Evolutionary conservation across 1,140 invertebrate genomes (phyloP).

Genomic region (Potamilus streckersoni): DNA sequence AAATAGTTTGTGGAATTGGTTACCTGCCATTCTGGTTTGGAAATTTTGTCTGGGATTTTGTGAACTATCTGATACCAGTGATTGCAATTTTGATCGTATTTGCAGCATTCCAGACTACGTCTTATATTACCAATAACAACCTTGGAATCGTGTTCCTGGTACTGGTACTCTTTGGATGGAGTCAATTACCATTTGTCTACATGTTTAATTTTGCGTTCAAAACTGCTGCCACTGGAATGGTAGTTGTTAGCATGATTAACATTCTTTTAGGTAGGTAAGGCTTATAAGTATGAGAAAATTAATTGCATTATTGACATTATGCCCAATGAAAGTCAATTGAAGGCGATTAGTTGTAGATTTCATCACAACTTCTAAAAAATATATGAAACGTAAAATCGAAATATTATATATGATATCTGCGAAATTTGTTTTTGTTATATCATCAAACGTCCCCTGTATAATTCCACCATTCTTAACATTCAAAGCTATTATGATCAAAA

Average conservation of each 20-base stretch:
- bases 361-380: background rate
- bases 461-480: no score
- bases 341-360: background rate
- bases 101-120: constrained; percentile 29
- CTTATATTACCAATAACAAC: constrained; percentile 19
- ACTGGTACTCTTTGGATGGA: constrained; percentile 30
- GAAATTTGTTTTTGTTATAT: background rate
- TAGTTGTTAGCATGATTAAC: constrained; percentile 30
- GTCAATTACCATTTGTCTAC: constrained; percentile 33
- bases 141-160: constrained; percentile 31
- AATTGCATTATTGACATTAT: background rate
- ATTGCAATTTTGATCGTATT: constrained; percentile 40
- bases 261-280: constrained; percentile 25
- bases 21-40: constrained; percentile 39
- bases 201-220: constrained; percentile 31
- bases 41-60: constrained; percentile 44
- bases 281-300: background rate
- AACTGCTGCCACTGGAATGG: constrained; percentile 32
- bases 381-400: background rate
- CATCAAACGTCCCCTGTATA: no score
- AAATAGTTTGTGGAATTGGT: constrained; percentile 43
- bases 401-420: background rate
- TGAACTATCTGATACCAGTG: constrained; percentile 44
- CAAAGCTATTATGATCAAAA: no score
- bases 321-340: background rate